A percentile compares a stretch with the other conserved stretches of the same genome.
phyloP scores from a whole-genome alignment of 2,797 vertebrate genomes.

The Paedocypris micromegethes region DNA sequence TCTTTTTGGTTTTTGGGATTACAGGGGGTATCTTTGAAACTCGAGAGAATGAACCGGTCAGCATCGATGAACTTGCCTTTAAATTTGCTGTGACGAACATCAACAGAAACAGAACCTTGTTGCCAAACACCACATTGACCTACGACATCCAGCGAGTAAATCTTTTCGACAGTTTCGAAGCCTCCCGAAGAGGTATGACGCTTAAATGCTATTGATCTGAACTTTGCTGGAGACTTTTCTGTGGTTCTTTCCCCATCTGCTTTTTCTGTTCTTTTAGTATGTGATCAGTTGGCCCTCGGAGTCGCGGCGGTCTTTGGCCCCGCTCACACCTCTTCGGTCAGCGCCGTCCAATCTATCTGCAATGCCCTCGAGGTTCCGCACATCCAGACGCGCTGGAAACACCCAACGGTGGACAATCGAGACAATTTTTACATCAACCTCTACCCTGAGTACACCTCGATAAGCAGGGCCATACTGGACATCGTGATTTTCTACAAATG shows the following conservation, averaged over 20 bases:
- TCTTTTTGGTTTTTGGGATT: slow-evolving; percentile 23
- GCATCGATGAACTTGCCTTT: slow-evolving; percentile 94
- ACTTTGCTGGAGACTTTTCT: background rate
- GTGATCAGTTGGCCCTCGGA: slow-evolving; percentile 92
- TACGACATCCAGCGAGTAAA: slow-evolving; percentile 98
- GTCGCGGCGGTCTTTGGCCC: slow-evolving; percentile 93
- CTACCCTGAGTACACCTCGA: slow-evolving; percentile 87
- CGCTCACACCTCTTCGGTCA: slow-evolving; percentile 90
- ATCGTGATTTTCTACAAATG: slow-evolving; percentile 91
- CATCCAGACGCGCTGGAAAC: slow-evolving; percentile 95
- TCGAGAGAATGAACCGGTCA: slow-evolving; percentile 89
- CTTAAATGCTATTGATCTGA: background rate
- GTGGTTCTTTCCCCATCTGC: too few relatives aligned
- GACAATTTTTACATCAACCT: slow-evolving; percentile 95
- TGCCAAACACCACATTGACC: slow-evolving; percentile 93
- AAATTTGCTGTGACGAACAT: slow-evolving; percentile 97
- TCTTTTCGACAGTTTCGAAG: slow-evolving; percentile 95
- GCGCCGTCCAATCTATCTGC: slow-evolving; percentile 94
- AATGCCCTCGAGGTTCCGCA: slow-evolving; percentile 95
- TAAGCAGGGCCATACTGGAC: slow-evolving; percentile 90
- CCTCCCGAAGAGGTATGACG: slow-evolving; percentile 86
- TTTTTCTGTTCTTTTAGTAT: slow-evolving; percentile 66
- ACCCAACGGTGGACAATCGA: slow-evolving; percentile 86
- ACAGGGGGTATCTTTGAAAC: slow-evolving; percentile 97
- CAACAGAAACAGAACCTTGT: slow-evolving; percentile 93